Percentiles rank a stretch among this genome's conserved stretches.
These are phyloP conservation scores for Cistogaster globosa DNA, from an alignment of 2,888 invertebrate genomes.

Conservation along the genomic window DNA sequence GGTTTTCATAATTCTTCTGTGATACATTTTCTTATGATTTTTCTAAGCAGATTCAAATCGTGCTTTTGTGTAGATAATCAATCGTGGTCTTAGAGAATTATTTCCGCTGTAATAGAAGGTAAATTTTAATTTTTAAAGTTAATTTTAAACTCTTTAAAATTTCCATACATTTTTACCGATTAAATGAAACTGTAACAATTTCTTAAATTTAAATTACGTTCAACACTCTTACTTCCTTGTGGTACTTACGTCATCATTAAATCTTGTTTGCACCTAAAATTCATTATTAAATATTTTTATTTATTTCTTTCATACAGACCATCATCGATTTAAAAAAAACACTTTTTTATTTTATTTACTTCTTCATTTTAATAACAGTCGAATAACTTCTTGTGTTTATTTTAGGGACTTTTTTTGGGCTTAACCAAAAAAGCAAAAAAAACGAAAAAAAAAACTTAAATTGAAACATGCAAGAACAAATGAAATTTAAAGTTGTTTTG, in stretches of 20 bases:
- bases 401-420: slow-evolving; percentile 25
- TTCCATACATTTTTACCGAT: no score
- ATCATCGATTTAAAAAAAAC: background rate
- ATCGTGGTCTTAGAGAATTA: no score
- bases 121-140: no score
- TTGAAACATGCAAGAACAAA: slow-evolving; percentile 38
- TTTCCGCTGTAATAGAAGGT: no score
- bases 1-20: no score
- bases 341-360: slow-evolving; percentile 6
- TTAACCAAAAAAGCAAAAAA: background rate
- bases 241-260: background rate
- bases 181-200: no score
- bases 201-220: no score
- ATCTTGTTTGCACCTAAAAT: background rate
- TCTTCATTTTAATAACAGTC: background rate
- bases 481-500: slow-evolving; percentile 69
- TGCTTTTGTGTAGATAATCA: no score
- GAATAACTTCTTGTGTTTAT: slow-evolving; percentile 3
- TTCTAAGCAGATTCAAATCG: no score
- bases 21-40: no score
- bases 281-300: background rate
- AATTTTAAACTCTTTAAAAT: no score
- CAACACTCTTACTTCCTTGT: no score
- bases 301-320: slow-evolving; percentile 10
- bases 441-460: background rate